phyloP scores from a whole-genome alignment of 53 echinoderm and acorn worm genomes.

The Echinometra lucunter region DNA sequence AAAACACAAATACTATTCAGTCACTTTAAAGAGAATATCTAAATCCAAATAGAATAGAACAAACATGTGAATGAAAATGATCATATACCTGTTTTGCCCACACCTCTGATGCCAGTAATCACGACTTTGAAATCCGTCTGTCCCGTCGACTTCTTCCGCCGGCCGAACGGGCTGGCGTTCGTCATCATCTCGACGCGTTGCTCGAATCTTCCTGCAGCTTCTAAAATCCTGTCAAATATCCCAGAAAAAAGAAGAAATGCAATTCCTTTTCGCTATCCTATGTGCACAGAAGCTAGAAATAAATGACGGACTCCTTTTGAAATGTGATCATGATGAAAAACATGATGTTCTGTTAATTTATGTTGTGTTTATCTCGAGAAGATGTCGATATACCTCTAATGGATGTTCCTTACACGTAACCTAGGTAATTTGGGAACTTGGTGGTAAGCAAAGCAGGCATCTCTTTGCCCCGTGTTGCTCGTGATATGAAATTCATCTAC shows the following conservation, averaged over 20 bases:
- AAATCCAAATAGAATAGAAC: too few species aligned
- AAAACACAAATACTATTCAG: too few species aligned
- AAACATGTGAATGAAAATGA: not conserved
- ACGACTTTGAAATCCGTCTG: constrained; percentile 91
- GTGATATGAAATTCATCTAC: not conserved
- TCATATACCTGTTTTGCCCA: constrained; percentile 96
- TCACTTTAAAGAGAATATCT: too few species aligned
- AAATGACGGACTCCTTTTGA: too few species aligned
- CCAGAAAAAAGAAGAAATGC: not conserved
- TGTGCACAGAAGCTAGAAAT: not conserved
- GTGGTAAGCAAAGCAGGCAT: not conserved
- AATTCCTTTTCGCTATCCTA: not conserved
- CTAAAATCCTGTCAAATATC: not conserved
- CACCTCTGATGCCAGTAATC: constrained; percentile 84
- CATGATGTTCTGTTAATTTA: too few species aligned
- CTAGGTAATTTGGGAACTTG: not conserved
- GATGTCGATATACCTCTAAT: not conserved
- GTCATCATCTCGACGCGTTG: constrained; percentile 67
- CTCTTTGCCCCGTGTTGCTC: not conserved
- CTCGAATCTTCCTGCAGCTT: not conserved
- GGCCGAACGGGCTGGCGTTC: constrained; percentile 82
- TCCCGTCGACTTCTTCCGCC: constrained; percentile 79
- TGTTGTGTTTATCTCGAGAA: not conserved
- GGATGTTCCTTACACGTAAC: not conserved
- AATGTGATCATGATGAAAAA: not conserved